These are phyloP conservation scores for Lasioglossum oenotherae DNA, from an alignment of 2,888 invertebrate species.

Conservation along the genomic window DNA sequence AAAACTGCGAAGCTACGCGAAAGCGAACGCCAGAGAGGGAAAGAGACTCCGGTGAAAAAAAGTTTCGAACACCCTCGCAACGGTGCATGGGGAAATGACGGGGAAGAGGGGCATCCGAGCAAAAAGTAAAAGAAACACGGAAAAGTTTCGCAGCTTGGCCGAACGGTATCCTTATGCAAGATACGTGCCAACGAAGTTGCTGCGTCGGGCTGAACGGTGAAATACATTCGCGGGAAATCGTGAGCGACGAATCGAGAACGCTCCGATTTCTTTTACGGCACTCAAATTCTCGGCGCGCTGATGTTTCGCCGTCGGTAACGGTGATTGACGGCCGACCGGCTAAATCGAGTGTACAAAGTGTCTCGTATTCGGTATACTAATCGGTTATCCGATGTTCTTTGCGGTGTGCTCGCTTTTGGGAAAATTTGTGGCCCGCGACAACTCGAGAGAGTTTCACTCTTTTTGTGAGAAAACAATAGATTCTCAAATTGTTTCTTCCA, in stretches of 20 bases:
- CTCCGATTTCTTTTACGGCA: constrained; percentile 53
- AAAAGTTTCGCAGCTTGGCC: constrained; percentile 66
- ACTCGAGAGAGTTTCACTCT: neutral
- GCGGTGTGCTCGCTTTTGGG: neutral
- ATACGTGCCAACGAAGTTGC: constrained; percentile 62
- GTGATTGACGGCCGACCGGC: constrained; percentile 27
- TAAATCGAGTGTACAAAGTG: neutral
- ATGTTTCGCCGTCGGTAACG: constrained; percentile 28
- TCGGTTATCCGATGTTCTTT: neutral
- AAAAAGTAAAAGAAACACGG: constrained; percentile 11
- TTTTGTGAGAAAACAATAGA: neutral
- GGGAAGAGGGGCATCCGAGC: neutral
- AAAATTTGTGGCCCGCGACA: neutral
- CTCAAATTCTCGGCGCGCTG: constrained; percentile 39
- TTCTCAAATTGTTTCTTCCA: neutral
- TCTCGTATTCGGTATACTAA: neutral
- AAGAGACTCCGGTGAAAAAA: constrained; percentile 32
- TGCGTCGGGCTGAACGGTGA: constrained; percentile 49
- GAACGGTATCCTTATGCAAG: constrained; percentile 57
- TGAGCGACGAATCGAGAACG: constrained; percentile 54
- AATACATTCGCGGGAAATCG: constrained; percentile 61
- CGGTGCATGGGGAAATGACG: constrained; percentile 4
- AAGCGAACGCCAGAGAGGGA: constrained; percentile 18
- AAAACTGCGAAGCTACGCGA: neutral
- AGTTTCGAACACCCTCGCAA: constrained; percentile 9